phyloP scores from a whole-genome alignment of 2,888 invertebrate species.

The Hypomecis punctinalis region DNA sequence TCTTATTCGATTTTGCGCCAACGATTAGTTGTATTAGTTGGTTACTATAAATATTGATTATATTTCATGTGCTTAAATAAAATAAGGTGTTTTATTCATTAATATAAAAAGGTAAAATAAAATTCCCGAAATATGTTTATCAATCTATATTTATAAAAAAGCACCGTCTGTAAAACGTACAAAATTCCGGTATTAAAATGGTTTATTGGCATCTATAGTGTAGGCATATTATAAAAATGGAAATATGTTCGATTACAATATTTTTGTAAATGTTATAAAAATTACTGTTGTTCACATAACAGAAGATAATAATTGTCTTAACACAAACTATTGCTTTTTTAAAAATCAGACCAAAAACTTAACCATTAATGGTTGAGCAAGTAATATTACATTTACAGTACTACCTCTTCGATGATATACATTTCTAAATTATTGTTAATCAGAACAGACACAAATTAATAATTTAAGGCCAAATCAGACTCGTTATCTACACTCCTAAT shows the following conservation, averaged over 20 bases:
- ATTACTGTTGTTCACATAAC: conserved; percentile 63
- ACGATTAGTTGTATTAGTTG: too few relatives aligned
- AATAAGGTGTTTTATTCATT: too few relatives aligned
- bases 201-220: conserved; percentile 73
- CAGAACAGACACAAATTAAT: conserved; percentile 49
- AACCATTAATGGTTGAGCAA: conserved; percentile 73
- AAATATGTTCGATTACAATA: conserved; percentile 50
- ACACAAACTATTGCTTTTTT: conserved; percentile 55
- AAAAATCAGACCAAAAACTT: conserved; percentile 51
- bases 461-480: conserved; percentile 57
- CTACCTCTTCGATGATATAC: conserved; percentile 60
- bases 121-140: conserved; percentile 46
- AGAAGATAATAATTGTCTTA: conserved; percentile 34
- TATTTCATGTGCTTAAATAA: too few relatives aligned
- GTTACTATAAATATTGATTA: too few relatives aligned
- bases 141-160: conserved; percentile 80
- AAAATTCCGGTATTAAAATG: conserved; percentile 77
- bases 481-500: conserved; percentile 69
- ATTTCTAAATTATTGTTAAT: conserved; percentile 50
- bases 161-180: conserved; percentile 84
- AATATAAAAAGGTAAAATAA: conserved; percentile 5
- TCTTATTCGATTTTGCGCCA: too few relatives aligned
- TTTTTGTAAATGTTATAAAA: conserved; percentile 73
- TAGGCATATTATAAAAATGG: conserved; percentile 73
- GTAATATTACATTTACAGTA: conserved; percentile 58